Evolutionary conservation across 1,140 invertebrate genomes (phyloP).

Genomic region (Steinernema khuongi): DNA sequence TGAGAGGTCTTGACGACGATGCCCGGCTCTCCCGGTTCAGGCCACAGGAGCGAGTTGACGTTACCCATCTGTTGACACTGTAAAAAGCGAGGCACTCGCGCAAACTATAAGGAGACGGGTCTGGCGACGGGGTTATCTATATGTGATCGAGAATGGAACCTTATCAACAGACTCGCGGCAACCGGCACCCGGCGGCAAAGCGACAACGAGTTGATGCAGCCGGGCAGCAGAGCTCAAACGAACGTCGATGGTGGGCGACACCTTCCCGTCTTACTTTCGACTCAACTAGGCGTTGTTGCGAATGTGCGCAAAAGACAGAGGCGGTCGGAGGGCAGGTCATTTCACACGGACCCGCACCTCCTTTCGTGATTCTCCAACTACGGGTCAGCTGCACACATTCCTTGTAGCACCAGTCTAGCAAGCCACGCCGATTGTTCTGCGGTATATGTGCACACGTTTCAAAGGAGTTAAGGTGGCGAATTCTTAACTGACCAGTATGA

Average conservation of each 20-base stretch:
- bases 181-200: neutral
- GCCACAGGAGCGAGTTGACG: neutral
- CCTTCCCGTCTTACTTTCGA: neutral
- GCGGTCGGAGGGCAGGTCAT: no score
- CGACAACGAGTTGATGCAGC: neutral
- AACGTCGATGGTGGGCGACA: neutral
- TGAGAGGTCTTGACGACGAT: conserved; percentile 1
- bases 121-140: neutral
- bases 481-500: no score
- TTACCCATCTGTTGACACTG: neutral
- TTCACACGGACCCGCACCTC: no score
- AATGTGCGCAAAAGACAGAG: neutral
- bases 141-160: neutral
- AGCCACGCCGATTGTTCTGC: no score
- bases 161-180: neutral
- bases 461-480: no score
- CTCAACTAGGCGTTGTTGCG: conserved; percentile 5
- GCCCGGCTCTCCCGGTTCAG: neutral
- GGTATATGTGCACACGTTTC: no score
- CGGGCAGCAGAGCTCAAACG: neutral
- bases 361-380: no score
- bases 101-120: neutral
- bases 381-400: no score
- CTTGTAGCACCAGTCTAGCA: no score
- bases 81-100: neutral